Percentiles rank a stretch among this genome's conserved stretches.
Conservation (phyloP, 2,113 vertebrate genomes). For the Chiloscyllium plagiosum region DNA sequence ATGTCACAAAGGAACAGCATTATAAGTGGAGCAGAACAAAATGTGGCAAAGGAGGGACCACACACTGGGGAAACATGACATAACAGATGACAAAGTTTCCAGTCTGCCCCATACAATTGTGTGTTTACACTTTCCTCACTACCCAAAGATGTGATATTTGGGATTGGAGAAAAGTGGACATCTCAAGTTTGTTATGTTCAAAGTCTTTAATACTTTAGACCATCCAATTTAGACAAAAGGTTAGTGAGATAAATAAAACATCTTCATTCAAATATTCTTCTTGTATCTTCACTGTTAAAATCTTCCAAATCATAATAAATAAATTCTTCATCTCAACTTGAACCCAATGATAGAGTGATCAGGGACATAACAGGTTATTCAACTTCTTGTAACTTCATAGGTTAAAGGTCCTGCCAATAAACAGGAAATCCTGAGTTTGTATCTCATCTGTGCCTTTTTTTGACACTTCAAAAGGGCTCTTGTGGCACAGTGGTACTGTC, state of each 20-base stretch:
- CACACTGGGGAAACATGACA: no score
- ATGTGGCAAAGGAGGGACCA: neutral
- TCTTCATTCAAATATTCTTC: neutral
- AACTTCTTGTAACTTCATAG: neutral
- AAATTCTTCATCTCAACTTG: neutral
- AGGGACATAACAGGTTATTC: neutral
- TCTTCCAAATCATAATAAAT: neutral
- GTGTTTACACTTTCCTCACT: neutral
- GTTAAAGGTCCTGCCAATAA: no score
- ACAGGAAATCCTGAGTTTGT: no score
- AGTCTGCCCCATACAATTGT: neutral
- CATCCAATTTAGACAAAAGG: neutral
- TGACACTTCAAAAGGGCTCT: no score
- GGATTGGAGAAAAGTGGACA: neutral
- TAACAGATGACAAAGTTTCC: neutral
- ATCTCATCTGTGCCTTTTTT: no score
- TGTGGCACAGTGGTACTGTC: no score
- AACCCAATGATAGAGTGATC: neutral
- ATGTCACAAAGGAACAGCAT: neutral
- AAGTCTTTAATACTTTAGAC: neutral
- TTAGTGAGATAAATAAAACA: neutral
- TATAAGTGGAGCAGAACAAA: neutral
- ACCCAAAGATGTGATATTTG: neutral
- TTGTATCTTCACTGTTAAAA: neutral
- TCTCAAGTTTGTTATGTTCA: neutral